Evolutionary conservation across 1,140 invertebrate genomes (phyloP).

Genomic region (Drosophila serrata): DNA sequence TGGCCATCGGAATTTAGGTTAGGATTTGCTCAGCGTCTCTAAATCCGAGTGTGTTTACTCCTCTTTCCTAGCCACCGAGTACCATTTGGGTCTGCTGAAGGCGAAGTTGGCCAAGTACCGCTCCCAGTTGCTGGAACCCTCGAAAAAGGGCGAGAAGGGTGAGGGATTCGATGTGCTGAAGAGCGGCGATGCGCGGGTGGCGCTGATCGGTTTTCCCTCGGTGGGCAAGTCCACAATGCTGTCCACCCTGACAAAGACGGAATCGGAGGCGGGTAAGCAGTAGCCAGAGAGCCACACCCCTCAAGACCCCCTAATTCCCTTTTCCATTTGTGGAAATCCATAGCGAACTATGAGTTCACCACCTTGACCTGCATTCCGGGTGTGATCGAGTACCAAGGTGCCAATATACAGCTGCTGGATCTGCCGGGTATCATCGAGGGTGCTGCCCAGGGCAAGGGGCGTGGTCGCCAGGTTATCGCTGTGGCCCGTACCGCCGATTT

Average conservation of each 20-base stretch:
- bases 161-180: slow-evolving; percentile 99
- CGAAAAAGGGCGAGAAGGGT: slow-evolving; percentile 98
- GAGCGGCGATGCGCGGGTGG: slow-evolving; percentile 99
- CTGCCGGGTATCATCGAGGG: slow-evolving; percentile 99
- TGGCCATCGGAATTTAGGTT: slow-evolving; percentile 73
- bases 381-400: slow-evolving; percentile 98
- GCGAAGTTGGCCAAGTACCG: slow-evolving; percentile 99
- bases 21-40: slow-evolving; percentile 49
- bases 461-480: slow-evolving; percentile 96
- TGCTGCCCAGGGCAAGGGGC: slow-evolving; percentile 94
- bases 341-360: slow-evolving; percentile 99
- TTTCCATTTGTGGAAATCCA: not conserved
- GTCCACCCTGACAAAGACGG: slow-evolving; percentile 96
- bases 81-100: slow-evolving; percentile 99
- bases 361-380: slow-evolving; percentile 99
- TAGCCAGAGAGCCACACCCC: no score
- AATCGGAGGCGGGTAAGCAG: slow-evolving; percentile 91
- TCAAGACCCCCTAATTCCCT: not conserved
- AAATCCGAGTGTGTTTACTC: slow-evolving; percentile 4
- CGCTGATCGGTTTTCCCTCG: slow-evolving; percentile 99
- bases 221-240: slow-evolving; percentile 98
- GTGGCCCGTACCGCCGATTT: slow-evolving; percentile 98
- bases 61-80: slow-evolving; percentile 95
- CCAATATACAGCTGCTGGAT: slow-evolving; percentile 99
- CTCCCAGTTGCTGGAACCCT: slow-evolving; percentile 97